Percentiles rank a stretch among this genome's conserved stretches.
These are phyloP conservation scores for Orchesellides sinensis DNA, from an alignment of 2,888 invertebrate species.

Conservation along the genomic window DNA sequence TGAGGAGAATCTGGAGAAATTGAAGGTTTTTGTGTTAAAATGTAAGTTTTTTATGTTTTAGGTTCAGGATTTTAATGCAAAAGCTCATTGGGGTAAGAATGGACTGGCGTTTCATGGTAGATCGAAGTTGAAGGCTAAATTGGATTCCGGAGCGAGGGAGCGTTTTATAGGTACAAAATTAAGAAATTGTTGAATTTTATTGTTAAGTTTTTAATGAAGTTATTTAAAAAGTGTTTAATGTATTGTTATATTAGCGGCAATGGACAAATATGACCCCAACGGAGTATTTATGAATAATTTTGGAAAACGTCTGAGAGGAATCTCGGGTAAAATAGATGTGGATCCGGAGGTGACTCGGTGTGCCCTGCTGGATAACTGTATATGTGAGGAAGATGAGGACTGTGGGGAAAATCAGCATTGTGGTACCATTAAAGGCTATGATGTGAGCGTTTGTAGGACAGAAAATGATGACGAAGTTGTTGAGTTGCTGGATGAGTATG, in stretches of 20 bases:
- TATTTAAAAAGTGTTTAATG: no score
- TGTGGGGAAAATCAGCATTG: slow-evolving; percentile 28
- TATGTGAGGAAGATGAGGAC: slow-evolving; percentile 25
- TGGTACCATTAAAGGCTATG: background rate
- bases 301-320: slow-evolving; percentile 30
- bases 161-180: background rate
- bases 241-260: no score
- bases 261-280: slow-evolving; percentile 47
- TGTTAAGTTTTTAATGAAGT: no score
- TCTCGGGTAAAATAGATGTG: background rate
- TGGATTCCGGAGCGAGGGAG: background rate
- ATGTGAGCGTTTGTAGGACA: no score
- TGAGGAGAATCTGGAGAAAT: slow-evolving; percentile 31
- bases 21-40: background rate
- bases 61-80: background rate
- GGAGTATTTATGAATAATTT: slow-evolving; percentile 60
- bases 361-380: slow-evolving; percentile 54
- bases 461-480: no score
- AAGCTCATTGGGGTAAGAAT: slow-evolving; percentile 63
- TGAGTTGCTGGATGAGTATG: no score
- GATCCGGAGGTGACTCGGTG: slow-evolving; percentile 34
- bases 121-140: background rate
- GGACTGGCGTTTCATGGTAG: background rate
- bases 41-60: background rate
- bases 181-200: no score